These are phyloP conservation scores for Bradypodion ventrale DNA, from an alignment of 2,797 vertebrate genomes.

Conservation along the genomic window DNA sequence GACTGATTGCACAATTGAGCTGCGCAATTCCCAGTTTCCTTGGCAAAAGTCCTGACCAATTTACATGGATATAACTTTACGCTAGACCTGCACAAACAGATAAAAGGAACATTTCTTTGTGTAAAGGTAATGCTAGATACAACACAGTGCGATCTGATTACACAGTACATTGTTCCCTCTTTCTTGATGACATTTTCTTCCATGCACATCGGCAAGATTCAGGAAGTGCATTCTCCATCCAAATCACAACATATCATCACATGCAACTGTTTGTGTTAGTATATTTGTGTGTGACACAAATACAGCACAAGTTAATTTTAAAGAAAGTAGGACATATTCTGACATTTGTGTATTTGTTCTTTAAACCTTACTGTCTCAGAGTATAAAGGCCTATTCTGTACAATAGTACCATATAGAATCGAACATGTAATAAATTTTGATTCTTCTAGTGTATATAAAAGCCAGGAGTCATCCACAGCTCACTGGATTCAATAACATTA, in stretches of 20 bases:
- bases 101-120: neutral
- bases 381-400: neutral
- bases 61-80: too few relatives aligned
- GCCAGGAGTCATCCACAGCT: neutral
- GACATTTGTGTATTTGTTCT: neutral
- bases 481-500: neutral
- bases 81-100: neutral
- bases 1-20: too few relatives aligned
- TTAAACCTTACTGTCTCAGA: neutral
- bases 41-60: too few relatives aligned
- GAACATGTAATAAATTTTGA: neutral
- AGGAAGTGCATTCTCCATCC: slow-evolving; percentile 24
- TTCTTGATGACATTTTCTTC: slow-evolving; percentile 31
- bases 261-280: neutral
- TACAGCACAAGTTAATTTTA: neutral
- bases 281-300: slow-evolving; percentile 7
- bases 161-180: slow-evolving; percentile 12
- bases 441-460: neutral
- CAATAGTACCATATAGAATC: neutral
- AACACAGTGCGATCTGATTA: slow-evolving; percentile 29
- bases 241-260: neutral
- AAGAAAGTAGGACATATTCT: neutral
- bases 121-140: neutral
- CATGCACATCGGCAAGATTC: slow-evolving; percentile 42
- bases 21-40: too few relatives aligned